Conservation (phyloP, 2,797 vertebrate genomes). For the Neosilurus hyrtlii region DNA sequence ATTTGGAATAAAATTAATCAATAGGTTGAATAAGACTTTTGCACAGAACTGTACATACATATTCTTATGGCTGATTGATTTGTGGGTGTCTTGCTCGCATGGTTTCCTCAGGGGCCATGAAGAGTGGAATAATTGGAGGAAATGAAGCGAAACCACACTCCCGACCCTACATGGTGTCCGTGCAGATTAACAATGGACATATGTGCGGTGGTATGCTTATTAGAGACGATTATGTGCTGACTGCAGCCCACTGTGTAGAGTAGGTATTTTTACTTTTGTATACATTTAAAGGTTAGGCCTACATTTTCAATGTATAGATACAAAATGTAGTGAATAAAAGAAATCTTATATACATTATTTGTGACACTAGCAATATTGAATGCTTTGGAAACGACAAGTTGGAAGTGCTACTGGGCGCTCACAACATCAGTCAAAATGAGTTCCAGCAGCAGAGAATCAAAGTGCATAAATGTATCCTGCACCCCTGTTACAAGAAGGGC, state of each 20-base stretch:
- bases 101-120: conserved; percentile 57
- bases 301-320: neutral
- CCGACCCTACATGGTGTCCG: conserved; percentile 71
- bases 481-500: neutral
- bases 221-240: conserved; percentile 66
- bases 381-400: neutral
- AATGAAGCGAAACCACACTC: conserved; percentile 64
- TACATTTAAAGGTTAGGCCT: neutral
- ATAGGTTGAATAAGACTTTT: too few relatives aligned
- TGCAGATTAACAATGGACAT: conserved; percentile 41
- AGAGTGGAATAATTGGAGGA: conserved; percentile 64
- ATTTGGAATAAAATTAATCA: too few relatives aligned
- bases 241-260: conserved; percentile 65
- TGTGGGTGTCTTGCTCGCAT: neutral
- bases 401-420: conserved; percentile 26
- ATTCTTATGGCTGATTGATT: too few relatives aligned
- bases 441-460: neutral
- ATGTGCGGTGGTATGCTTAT: conserved; percentile 69
- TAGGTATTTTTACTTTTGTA: conserved; percentile 43
- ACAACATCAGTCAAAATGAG: conserved; percentile 20
- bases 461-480: conserved; percentile 13
- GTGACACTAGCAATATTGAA: neutral
- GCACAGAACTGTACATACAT: too few relatives aligned
- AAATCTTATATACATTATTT: neutral
- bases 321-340: neutral